Base-by-base conservation (phyloP, 2,113 vertebrate genomes). In the Xenopus laevis region DNA sequence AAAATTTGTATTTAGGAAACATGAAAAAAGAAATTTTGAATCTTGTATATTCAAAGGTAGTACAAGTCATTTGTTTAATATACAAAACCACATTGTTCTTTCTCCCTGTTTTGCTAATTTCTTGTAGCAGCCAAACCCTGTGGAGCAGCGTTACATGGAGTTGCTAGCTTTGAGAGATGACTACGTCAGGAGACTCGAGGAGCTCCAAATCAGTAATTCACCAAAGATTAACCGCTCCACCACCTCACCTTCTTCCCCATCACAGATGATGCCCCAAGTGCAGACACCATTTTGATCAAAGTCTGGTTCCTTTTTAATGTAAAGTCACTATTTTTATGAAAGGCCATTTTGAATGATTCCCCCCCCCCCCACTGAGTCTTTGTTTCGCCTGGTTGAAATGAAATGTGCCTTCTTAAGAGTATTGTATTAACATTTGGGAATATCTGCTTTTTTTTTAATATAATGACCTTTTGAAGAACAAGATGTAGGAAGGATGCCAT, bases 141-240 rank as follows among this genome's bases (percentile, higher is more conserved):
- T 98, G 88, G 96, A 99, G 79, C 96, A 98, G 88, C 95, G 96
- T 60, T 98, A 98, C 82, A 88, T 93, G 90, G 97, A 98, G 84
- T 93, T 99, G 45, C 74, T 99, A 72, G 95, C 94, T 0, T 80
- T 98, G 75, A 87, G 95, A 0, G 95, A 98, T 2, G 95, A 99
- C 72, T 98, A 98, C 81, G 87, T 98, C 79, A 96, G 91, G 90
- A 94, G 94, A 79, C 92, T 99, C 13, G 94, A 99, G 87, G 95
- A 95, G 74, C 84, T 99, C 21, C 93, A 97, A 87, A 89, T 95
- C 12, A 92, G 93, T 27, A 94, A 93, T 86, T 94, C 94, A 13
- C 81, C 93, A 65, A 95, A 90, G 66, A 86, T 96, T 75, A 10
- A 92, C 4, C 94, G 93, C 72, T 92, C 92, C 65, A 85, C 93